Evolutionary conservation across 2,797 vertebrate species (phyloP), one percentile per base, ranked within the genome.

Genomic region (Amniataba percoides): DNA sequence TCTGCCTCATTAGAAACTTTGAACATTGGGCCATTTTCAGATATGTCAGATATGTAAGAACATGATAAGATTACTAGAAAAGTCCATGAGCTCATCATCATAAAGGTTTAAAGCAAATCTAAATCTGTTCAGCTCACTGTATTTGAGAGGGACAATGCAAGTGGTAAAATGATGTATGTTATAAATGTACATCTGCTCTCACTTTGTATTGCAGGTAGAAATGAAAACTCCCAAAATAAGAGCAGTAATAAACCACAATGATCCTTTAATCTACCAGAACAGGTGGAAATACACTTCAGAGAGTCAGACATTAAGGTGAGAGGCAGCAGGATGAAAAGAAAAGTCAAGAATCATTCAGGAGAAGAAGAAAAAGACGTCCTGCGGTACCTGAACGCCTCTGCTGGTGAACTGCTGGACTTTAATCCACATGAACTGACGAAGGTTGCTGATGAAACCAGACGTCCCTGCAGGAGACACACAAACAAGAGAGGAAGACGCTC

Each of bases 351-450:
- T 57, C n/a, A 27, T 19, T 19, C 14, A 55, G 46, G 43, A 19
- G 27, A 27, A 36, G 15, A n/a, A 53, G 23, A 9, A 23, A 11
- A 25, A 5, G 45, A 39, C 4, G 25, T 43, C 2, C 1, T 13
- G 9, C 59, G 88, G 92, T 67, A 97, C 93, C 91, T 97, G 96
- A 83, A 98, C 92, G 9, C 91, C 87, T 27, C 95, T 92, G 55
- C 95, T 96, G 34, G 96, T 98, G 84, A 95, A 96, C 93, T 98
- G 97, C 91, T 98, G 96, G 42, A 98, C 96, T 68, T 91, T 95
- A 72, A 97, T 96, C 97, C 97, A 98, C 61, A 97, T 79, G 91
- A 98, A 98, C 13, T 95, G 96, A 48, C 96, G 96, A 6, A 97
- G 51, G 91, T 97, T 97, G 90, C 96, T 97, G 77, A 98, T 91